These are phyloP conservation scores for Megatriorchis doriae DNA, from an alignment of 2,113 vertebrate species.

Conservation along the genomic window DNA sequence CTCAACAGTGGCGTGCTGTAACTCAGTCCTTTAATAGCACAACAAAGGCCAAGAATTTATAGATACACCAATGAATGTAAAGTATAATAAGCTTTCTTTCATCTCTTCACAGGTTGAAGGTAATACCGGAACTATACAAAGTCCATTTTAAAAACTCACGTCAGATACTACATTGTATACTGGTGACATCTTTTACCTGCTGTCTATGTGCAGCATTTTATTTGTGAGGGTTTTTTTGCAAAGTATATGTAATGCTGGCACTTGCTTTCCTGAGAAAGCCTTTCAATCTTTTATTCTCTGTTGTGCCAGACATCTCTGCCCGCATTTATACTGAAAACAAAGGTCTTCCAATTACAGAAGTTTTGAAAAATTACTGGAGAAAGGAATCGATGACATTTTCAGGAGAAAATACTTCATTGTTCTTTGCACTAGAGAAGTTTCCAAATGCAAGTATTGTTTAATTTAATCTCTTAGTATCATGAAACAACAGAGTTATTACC, in stretches of 20 bases:
- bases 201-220: not conserved
- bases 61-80: not conserved
- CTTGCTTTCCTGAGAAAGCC: not conserved
- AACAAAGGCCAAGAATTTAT: not conserved
- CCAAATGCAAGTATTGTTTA: conserved; percentile 15
- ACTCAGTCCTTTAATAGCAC: not conserved
- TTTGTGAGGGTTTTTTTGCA: not conserved
- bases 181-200: not conserved
- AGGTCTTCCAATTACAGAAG: not conserved
- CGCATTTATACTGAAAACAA: not conserved
- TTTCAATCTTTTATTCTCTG: not conserved
- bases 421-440: not conserved
- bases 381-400: conserved; percentile 2
- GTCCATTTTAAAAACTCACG: not conserved
- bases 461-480: not conserved
- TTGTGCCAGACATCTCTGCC: not conserved
- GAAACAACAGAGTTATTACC: conserved; percentile 5
- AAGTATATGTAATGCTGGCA: not conserved
- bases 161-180: not conserved
- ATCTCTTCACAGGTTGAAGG: not conserved
- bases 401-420: not conserved
- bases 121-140: not conserved
- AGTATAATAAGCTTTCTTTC: not conserved
- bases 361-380: not conserved
- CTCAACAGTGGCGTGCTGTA: not conserved